These are phyloP conservation scores for Tinea semifulvella DNA, from an alignment of 2,888 invertebrate species.

Conservation along the genomic window DNA sequence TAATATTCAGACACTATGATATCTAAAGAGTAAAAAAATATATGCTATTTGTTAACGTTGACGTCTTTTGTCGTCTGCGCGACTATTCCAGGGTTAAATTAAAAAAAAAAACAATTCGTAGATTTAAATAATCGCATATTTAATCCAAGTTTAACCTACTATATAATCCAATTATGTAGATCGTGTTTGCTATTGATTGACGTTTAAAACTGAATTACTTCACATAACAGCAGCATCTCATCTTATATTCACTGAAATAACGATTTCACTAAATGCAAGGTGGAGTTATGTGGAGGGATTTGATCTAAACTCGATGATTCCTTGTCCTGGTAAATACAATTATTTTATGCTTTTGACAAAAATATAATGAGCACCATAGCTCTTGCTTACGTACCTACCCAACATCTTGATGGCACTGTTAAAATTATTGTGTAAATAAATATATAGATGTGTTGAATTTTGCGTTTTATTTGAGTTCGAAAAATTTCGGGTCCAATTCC, in stretches of 20 bases:
- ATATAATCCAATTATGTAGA: no score
- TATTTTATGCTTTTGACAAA: constrained; percentile 21
- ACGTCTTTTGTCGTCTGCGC: no score
- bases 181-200: no score
- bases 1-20: no score
- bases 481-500: no score
- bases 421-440: constrained; percentile 64
- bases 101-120: no score
- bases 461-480: constrained; percentile 51
- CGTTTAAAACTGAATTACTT: not conserved
- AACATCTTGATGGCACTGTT: constrained; percentile 57
- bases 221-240: constrained; percentile 47
- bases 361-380: constrained; percentile 1
- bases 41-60: no score
- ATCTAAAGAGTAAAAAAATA: no score
- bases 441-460: constrained; percentile 64
- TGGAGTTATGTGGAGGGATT: constrained; percentile 33
- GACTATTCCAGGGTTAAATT: no score
- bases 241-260: constrained; percentile 50
- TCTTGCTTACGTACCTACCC: not conserved
- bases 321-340: constrained; percentile 41
- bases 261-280: constrained; percentile 55
- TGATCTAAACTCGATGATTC: not conserved
- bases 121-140: no score
- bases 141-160: no score